phyloP scores from a whole-genome alignment of 2,113 vertebrate species.

The Muntiacus muntjak region DNA sequence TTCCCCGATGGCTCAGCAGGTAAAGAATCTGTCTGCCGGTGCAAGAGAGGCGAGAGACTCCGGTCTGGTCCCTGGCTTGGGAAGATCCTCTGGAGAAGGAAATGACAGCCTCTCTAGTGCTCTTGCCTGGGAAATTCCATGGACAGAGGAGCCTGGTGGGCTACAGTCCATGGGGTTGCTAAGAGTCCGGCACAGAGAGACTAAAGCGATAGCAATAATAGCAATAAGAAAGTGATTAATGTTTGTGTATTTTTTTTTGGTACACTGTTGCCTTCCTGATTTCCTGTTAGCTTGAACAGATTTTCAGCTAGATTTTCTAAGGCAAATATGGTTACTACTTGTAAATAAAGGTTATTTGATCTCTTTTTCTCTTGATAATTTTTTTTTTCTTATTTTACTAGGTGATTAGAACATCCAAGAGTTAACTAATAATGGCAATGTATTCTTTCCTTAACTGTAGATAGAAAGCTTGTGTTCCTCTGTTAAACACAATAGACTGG shows the following conservation, averaged over 20 bases:
- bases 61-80: neutral
- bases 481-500: neutral
- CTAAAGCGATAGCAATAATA: neutral
- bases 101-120: neutral
- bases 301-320: slow-evolving; percentile 15
- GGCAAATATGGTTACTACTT: neutral
- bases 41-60: neutral
- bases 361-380: neutral
- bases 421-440: neutral
- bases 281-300: neutral
- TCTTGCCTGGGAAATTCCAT: neutral
- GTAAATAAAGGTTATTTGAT: neutral
- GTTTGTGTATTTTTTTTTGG: neutral
- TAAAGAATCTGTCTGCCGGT: neutral
- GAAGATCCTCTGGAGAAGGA: neutral
- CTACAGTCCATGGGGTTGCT: neutral
- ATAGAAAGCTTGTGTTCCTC: neutral
- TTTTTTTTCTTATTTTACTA: neutral
- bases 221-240: neutral
- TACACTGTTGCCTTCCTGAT: neutral
- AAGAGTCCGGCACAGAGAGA: fast-evolving
- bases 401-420: neutral
- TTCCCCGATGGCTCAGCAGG: neutral
- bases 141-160: neutral
- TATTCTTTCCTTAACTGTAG: neutral